Evolutionary conservation across 2,113 vertebrate genomes (phyloP), one percentile per base, ranked within the genome.

Genomic region (Dendrocopos noguchii): DNA sequence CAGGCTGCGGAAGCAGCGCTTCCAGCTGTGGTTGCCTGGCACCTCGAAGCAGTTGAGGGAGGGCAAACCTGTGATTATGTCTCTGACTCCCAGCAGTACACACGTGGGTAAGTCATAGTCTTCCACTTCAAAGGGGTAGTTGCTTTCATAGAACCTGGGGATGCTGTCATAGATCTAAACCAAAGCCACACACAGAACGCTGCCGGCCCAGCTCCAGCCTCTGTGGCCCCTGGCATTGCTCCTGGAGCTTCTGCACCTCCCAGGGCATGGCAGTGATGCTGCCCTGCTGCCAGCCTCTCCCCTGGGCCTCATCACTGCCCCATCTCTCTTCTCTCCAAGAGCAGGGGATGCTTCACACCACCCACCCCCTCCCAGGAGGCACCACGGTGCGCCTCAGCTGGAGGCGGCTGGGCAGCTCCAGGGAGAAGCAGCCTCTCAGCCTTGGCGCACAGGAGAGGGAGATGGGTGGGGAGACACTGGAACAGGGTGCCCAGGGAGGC

Each of bases 1-100:
- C 9, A 7, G 14, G 2, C 1, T 39, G 22, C 1, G 28, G 4
- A 0, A 2, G 22, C 9, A 50, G 1, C 0, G 0, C 2, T 0
- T 7, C 66, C 28, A n/a, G 14, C 34, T 39, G 9, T 11, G 9
- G 1, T 1, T 2, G 33, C 4, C 1, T 8, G 59, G 33, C 15
- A 6, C 2, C 19, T 87, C 75, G 4, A 7, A 72, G 8, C 8
- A 28, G 67, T 13, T 79, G 47, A 33, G 2, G 59, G 75, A 0
- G 50, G 84, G 18, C 39, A 34, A 18, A 7, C 18, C 55, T 16
- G 27, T 12, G 14, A 9, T 12, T 4, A 5, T 17, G 15, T 7
- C 15, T 29, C 15, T 16, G 15, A 15, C 9, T 2, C 6, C 28
- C 25, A 17, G 29, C 29, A 57, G 6, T 9, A 8, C 9, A 16